Base-by-base conservation (phyloP, 1,140 invertebrate species). In the Pteromalus puparum region DNA sequence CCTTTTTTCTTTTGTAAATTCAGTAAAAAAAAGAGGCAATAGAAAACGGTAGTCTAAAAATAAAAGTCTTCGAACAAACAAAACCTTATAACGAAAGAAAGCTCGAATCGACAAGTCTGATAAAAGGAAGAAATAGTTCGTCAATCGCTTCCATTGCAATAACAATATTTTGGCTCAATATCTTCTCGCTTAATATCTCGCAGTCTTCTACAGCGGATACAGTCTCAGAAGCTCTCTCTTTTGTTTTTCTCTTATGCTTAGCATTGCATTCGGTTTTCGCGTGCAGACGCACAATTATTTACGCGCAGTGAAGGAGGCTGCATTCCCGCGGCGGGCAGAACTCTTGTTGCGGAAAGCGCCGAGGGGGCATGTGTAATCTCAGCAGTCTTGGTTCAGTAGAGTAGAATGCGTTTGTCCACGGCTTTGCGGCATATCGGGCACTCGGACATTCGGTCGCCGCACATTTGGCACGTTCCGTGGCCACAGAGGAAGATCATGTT, bases 401-500 rank as follows among this genome's bases (percentile, higher is more conserved):
- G 95, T 46, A 99, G 93, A 90, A 99, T 99, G 85, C 98, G 95
- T 91, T 98, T 98, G 91, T 99, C 98, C 26, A 99, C 98, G 78
- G 96, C 95, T 93, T 99, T 99, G 82, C 98, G 95, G 93, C 98
- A 99, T 89, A 99, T 99, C 10, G 98, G 98, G 92, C 98, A 99
- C 88, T 99, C 98, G 79, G 96, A 96, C 95, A 99, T 99, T 87
- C 98, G 95, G 94, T 99, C 98, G 18, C 98, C 98, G 93, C 98
- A 99, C 96, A 98, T 98, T 94, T 99, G 98, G 92, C 98, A 99
- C 38, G 98, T 97, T 78, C 98, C 98, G 93, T 99, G 98, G 12
- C 98, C 98, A 93, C 98, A 99, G 6, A 99, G 94, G 93, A 99
- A 99, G 87, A 99, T 98, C 98, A 99, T 99, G 92, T 99, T 99